A percentile compares a stretch with the other conserved stretches of the same genome.
Conservation (phyloP, 2,888 invertebrate genomes). For the Leucophenga montana region DNA sequence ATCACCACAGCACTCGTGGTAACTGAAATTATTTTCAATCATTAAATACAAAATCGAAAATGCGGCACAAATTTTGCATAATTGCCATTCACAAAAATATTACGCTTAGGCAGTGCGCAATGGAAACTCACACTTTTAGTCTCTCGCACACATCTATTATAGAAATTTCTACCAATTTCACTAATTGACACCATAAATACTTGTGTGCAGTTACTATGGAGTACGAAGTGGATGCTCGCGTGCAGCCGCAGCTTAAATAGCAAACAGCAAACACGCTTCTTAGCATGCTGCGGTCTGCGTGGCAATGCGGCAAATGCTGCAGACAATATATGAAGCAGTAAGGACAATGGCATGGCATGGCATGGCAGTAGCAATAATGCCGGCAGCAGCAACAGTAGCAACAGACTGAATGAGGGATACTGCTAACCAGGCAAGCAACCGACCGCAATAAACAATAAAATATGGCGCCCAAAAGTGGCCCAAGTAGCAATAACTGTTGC, state of each 20-base stretch:
- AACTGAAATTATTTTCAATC: no score
- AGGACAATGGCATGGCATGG: constrained; percentile 40
- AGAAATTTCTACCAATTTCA: constrained; percentile 46
- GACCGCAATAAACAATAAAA: constrained; percentile 64
- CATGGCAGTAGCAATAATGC: constrained; percentile 41
- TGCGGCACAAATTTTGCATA: no score
- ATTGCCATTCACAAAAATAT: neutral
- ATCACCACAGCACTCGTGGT: no score
- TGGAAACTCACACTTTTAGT: no score
- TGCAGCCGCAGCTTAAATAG: constrained; percentile 47
- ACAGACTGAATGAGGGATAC: constrained; percentile 16
- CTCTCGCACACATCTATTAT: no score
- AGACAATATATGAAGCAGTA: constrained; percentile 15
- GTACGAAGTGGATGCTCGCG: constrained; percentile 37
- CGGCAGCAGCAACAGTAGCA: constrained; percentile 37
- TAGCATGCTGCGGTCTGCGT: constrained; percentile 57
- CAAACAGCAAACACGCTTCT: constrained; percentile 55
- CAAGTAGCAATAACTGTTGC: constrained; percentile 18
- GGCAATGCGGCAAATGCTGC: constrained; percentile 41
- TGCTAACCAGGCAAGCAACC: no score
- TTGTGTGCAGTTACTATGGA: neutral
- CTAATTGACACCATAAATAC: constrained; percentile 53
- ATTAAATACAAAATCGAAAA: no score
- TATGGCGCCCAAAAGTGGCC: constrained; percentile 49
- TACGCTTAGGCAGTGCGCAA: neutral